These are phyloP conservation scores for Anastrepha ludens DNA, from an alignment of 1,140 invertebrate species.

Conservation along the genomic window DNA sequence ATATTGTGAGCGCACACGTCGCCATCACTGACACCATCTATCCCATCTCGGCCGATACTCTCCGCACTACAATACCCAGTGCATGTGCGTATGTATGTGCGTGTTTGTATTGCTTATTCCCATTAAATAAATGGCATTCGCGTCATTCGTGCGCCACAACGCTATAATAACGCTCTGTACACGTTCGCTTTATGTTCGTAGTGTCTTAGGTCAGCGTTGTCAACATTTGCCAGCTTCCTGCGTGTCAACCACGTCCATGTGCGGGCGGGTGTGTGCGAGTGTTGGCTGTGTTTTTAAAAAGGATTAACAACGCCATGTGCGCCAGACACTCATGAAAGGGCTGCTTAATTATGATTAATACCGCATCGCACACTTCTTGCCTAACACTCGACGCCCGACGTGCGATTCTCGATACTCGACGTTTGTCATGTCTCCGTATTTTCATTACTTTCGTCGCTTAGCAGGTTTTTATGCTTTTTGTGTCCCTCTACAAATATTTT, in stretches of 20 bases:
- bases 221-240: neutral
- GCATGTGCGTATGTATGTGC: neutral
- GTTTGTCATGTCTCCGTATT: neutral
- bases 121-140: constrained; percentile 44
- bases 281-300: constrained; percentile 41
- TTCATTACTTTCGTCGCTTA: neutral
- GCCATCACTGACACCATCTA: neutral
- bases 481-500: neutral
- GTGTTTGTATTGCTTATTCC: neutral
- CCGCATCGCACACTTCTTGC: neutral
- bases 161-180: neutral
- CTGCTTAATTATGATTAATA: constrained; percentile 50
- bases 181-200: constrained; percentile 1
- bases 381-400: neutral
- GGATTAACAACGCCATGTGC: constrained; percentile 39
- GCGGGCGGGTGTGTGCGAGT: neutral
- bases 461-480: neutral
- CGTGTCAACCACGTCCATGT: constrained; percentile 2
- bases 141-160: constrained; percentile 35
- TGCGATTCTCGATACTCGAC: neutral
- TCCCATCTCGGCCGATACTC: neutral
- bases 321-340: constrained; percentile 40
- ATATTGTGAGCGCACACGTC: neutral
- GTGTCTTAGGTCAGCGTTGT: constrained; percentile 43
- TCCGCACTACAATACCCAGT: neutral